These are phyloP conservation scores for Austrolebias charrua DNA, from an alignment of 2,797 vertebrate species.

Conservation along the genomic window DNA sequence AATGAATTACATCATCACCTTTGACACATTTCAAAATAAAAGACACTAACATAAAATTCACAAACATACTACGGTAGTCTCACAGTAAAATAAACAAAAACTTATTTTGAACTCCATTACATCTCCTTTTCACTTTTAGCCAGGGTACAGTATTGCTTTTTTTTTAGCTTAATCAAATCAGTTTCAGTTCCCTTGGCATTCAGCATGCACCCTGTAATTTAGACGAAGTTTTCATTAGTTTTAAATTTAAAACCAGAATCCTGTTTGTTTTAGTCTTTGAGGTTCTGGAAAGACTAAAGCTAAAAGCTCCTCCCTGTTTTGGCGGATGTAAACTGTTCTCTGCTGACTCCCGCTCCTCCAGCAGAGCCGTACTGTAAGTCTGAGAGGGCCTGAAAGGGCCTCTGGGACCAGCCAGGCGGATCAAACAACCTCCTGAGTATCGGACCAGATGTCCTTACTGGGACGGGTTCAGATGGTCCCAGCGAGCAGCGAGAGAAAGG, in stretches of 20 bases:
- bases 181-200: too few species aligned
- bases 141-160: too few species aligned
- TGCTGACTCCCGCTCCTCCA: constrained; percentile 31
- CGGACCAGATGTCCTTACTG: constrained; percentile 80
- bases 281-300: neutral
- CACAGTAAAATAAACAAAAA: too few species aligned
- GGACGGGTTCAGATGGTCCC: constrained; percentile 79
- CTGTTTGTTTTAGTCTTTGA: neutral
- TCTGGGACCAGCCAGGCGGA: constrained; percentile 66
- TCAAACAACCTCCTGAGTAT: constrained; percentile 69
- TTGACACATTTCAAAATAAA: too few species aligned
- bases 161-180: too few species aligned
- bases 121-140: too few species aligned
- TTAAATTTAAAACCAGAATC: neutral
- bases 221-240: too few species aligned
- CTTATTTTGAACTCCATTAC: too few species aligned
- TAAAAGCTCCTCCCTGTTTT: neutral
- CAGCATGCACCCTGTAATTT: too few species aligned
- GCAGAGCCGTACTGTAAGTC: constrained; percentile 41
- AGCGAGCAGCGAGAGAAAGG: constrained; percentile 79
- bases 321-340: constrained; percentile 13
- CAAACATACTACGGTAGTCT: too few species aligned
- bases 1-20: too few species aligned
- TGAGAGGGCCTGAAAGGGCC: constrained; percentile 55
- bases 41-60: too few species aligned